Evolutionary conservation across 2,888 invertebrate genomes (phyloP), one percentile per base, ranked within the genome.

Genomic region (Tetropium fuscum): DNA sequence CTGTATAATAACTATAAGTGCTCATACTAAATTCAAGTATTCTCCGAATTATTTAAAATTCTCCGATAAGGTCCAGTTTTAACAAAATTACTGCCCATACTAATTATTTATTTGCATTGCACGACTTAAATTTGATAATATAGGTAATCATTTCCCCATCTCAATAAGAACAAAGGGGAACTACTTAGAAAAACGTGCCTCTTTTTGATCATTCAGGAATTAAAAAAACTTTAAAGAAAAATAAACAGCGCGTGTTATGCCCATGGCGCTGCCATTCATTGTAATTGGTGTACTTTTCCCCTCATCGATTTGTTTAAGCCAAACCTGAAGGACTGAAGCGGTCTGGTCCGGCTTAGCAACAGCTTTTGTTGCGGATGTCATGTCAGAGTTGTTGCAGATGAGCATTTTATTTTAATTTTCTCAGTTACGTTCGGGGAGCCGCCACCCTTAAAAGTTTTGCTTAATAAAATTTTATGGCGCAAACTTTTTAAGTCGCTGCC

Each of bases 221-320:
- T 13, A 8, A 11, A 32, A 44, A 48, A 45, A 36, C 36, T 13
- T 48, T 22, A 15, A 36, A 7, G 10, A 36, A 13, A 34, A 15
- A 48, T 48, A 48, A 47, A 48, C 36, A 20, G 48, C 48, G 48
- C 48, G 48, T 48, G 48, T 36, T 20, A 1, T 15, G 36, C 48
- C 36, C 8, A 15, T 22, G 48, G 48, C 48, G 25, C 13, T 22
- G 15, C 4, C 47, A 36, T 22, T 18, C 36, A 8, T 13, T 13
- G 48, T 48, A 48, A 48, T 48, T 36, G 36, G 36, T 15, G 15
- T 36, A 22, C 16, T 48, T 48, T 36, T 48, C 13, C 8, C n/a
- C 36, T 15, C 34, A 16, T 34, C 48, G 36, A 48, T 48, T 48
- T 20, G 13, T 32, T 11, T 22, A 8, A 18, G 32, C 13, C 43